These are phyloP conservation scores for Oophaga sylvatica DNA, from an alignment of 2,797 vertebrate species.

Conservation along the genomic window DNA sequence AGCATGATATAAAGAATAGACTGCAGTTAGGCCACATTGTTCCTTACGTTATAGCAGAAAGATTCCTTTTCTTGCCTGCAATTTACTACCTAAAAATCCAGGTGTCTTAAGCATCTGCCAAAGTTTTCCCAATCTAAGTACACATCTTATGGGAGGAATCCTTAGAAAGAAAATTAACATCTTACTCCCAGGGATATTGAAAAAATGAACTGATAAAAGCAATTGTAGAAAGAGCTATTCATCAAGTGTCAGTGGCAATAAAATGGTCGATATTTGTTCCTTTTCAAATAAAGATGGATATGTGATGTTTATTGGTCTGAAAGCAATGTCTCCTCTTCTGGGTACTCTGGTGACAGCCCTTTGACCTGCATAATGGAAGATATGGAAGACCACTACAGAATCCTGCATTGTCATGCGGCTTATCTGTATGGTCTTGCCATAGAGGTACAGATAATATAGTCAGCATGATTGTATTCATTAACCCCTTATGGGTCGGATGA, in stretches of 20 bases:
- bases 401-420: background rate
- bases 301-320: background rate
- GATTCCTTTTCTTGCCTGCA: background rate
- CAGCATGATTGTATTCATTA: background rate
- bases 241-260: conserved; percentile 12
- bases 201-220: background rate
- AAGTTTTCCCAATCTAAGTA: background rate
- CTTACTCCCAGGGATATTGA: background rate
- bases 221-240: background rate
- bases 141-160: conserved; percentile 3
- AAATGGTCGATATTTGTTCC: background rate
- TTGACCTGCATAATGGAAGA: background rate
- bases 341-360: background rate
- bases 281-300: background rate
- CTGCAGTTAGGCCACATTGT: background rate
- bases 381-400: background rate
- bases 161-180: background rate
- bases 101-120: background rate
- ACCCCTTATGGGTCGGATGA: too few relatives aligned
- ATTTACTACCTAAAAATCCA: conserved; percentile 19
- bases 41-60: background rate
- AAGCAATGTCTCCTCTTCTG: background rate
- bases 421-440: background rate
- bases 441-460: background rate
- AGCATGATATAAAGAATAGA: background rate